Evolutionary conservation across 2,797 vertebrate species (phyloP), one percentile per base, ranked within the genome.

Genomic region (Siniperca obscura): DNA sequence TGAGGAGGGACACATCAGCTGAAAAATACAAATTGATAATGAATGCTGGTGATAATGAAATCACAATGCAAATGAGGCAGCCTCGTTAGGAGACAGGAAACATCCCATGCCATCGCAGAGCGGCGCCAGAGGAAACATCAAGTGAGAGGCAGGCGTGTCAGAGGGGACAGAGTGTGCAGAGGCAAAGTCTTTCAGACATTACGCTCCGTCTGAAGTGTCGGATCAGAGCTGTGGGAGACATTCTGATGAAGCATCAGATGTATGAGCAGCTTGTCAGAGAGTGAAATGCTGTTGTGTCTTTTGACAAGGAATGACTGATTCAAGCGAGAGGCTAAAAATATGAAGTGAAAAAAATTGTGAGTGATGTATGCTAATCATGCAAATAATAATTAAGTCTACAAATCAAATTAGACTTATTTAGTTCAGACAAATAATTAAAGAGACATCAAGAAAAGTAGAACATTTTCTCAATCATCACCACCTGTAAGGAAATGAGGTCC

Each of bases 11-110:
- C 3, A 10, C 0, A 57, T 74, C 75, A 68, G 68, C 22, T 11
- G 48, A 38, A 56, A 61, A 88, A 79, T 5, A 86, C 76, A 88
- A 88, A 90, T 76, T 70, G 69, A 82, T 89, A 86, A 90, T 83
- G 90, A 89, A 86, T 46, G 75, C 71, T n/a, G 16, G 56, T 5
- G 40, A 84, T 89, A 84, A 93, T 89, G 78, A 89, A 90, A 87
- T 88, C 78, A 70, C 22, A 12, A 91, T 90, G 87, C 87, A 91
- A 88, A 90, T 79, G 85, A 88, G 78, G 78, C 74, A 9, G 76
- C 77, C 78, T 88, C 53, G 72, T 90, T 89, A 86, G 71, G 85
- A 89, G 76, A 82, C 55, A 10, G 74, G 61, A 88, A 77, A 75
- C 56, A 71, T 84, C 77, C 80, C 76, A 25, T 64, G 69, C 50